These are phyloP conservation scores for Orchestes rusci DNA, from an alignment of 2,888 invertebrate genomes.

Conservation along the genomic window DNA sequence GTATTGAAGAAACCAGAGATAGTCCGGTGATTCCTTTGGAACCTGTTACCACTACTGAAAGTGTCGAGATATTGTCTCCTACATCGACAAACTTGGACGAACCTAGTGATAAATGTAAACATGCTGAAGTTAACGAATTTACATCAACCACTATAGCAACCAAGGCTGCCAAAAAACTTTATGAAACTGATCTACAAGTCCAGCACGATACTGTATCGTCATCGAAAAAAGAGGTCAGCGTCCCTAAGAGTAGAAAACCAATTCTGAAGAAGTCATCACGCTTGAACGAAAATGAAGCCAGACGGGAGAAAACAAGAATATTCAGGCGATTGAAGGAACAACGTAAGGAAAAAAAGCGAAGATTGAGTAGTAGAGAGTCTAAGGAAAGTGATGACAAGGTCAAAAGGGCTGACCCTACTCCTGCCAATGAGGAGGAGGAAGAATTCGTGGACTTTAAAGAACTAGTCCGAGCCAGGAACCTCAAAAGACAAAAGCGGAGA, in stretches of 20 bases:
- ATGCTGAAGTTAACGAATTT: constrained; percentile 9
- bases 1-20: constrained; percentile 6
- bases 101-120: neutral
- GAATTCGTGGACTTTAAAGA: constrained; percentile 32
- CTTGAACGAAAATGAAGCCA: constrained; percentile 12
- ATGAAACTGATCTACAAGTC: constrained; percentile 31
- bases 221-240: constrained; percentile 16
- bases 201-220: constrained; percentile 18
- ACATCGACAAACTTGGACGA: constrained; percentile 23
- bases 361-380: neutral
- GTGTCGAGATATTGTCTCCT: constrained; percentile 20
- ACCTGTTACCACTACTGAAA: constrained; percentile 13
- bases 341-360: constrained; percentile 5
- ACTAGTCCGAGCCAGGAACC: constrained; percentile 29
- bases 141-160: constrained; percentile 23
- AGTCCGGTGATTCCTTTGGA: constrained; percentile 14
- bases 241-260: constrained; percentile 7
- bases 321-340: constrained; percentile 6
- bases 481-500: constrained; percentile 30
- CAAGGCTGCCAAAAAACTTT: constrained; percentile 36
- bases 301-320: constrained; percentile 12
- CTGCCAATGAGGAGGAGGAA: constrained; percentile 19
- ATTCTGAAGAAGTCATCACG: constrained; percentile 12
- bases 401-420: neutral
- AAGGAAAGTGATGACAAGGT: constrained; percentile 1